phyloP scores from a whole-genome alignment of 53 echinoderm and acorn worm species.

The Apostichopus leukothele region DNA sequence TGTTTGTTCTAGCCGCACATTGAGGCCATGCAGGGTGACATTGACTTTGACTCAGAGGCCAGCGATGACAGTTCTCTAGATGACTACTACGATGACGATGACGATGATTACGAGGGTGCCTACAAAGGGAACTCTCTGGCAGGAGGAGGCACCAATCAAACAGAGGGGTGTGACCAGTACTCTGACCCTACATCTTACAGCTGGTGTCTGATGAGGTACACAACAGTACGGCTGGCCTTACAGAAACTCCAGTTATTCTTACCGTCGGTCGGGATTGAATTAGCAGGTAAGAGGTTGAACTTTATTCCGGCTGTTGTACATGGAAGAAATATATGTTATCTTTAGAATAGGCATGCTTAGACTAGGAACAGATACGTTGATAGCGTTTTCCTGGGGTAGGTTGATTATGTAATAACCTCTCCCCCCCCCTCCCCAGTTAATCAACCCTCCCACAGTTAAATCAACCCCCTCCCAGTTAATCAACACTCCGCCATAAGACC shows the following conservation, averaged over 20 bases:
- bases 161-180: slow-evolving; percentile 37
- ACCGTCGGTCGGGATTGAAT: slow-evolving; percentile 82
- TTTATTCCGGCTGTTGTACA: too few species aligned
- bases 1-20: slow-evolving; percentile 69
- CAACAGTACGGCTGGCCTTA: slow-evolving; percentile 72
- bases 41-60: slow-evolving; percentile 91
- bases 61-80: slow-evolving; percentile 89
- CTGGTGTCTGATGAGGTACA: slow-evolving; percentile 97
- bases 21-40: slow-evolving; percentile 66
- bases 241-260: slow-evolving; percentile 81
- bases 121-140: slow-evolving; percentile 43
- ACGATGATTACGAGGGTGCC: slow-evolving; percentile 49
- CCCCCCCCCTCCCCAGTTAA: too few species aligned
- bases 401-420: too few species aligned
- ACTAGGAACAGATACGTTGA: too few species aligned
- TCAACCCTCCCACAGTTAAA: too few species aligned
- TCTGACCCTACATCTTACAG: slow-evolving; percentile 90
- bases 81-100: slow-evolving; percentile 60
- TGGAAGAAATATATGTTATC: too few species aligned
- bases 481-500: too few species aligned
- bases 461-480: too few species aligned
- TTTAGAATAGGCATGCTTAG: too few species aligned
- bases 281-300: slow-evolving; percentile 67
- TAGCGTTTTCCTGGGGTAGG: too few species aligned
- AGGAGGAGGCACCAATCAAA: slow-evolving; percentile 57